Evolutionary conservation across 1,140 invertebrate species (phyloP), one percentile per base, ranked within the genome.

Genomic region (Scaptomyza hsui): DNA sequence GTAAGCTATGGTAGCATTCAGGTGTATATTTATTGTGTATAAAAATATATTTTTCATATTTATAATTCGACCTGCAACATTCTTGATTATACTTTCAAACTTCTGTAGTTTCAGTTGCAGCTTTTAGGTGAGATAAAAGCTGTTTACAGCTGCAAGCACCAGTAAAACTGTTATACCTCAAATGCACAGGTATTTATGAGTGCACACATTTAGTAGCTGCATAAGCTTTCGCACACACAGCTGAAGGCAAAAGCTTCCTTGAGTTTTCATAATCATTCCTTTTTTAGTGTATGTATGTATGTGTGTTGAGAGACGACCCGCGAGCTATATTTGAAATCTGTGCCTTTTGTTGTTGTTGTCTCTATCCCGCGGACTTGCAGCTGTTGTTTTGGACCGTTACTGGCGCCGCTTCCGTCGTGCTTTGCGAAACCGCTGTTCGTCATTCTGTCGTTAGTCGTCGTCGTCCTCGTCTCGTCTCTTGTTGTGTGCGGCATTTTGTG

Each of bases 361-460:
- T 15, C 52, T 41, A 41, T 41, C 37, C 52, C 78, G 73, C 78
- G 78, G 65, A 78, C 60, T 64, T 72, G 80, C 80, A 78, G 79
- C 71, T 82, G 80, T 80, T 69, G 63, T 86, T 72, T 73, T 72
- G 70, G 53, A 56, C 60, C 65, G 62, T 72, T 69, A 52, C 53
- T 72, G 59, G 37, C 52, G 48, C 26, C 44, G 37, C 26, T 29
- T 9, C 42, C 35, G 45, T 47, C 45, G 67, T 60, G 42, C 24
- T 26, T 42, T 44, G 32, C 57, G 63, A 32, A 52, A 32, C 18
- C 12, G 48, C 19, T 41, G 41, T 19, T 71, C 68, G 61, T 65
- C 80, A 83, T 85, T 85, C 75, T 70, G 76, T 69, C 62, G 80
- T 78, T 68, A 85, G 80, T 75, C 61, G 80, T 85, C 67, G 79